These are phyloP conservation scores for Alethe diademata DNA, from an alignment of 2,113 vertebrate species.

Conservation along the genomic window DNA sequence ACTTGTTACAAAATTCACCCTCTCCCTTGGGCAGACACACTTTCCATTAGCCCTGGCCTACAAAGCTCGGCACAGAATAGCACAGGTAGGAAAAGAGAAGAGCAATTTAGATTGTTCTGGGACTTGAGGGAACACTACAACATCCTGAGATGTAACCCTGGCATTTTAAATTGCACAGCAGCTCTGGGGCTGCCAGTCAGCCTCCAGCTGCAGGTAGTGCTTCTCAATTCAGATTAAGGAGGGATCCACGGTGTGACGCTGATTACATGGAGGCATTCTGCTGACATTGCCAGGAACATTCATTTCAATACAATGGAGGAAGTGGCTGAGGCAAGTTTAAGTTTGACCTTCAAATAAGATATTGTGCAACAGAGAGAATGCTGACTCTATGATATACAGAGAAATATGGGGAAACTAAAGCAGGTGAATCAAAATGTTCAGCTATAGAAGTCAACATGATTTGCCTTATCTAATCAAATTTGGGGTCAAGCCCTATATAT, in stretches of 20 bases:
- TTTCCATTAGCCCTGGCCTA: neutral
- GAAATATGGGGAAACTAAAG: neutral
- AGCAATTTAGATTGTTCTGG: neutral
- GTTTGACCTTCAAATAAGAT: neutral
- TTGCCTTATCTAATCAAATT: neutral
- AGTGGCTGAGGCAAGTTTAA: neutral
- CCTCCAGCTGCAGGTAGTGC: neutral
- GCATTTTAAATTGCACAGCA: neutral
- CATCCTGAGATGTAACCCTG: neutral
- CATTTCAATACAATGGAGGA: neutral
- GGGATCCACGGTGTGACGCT: neutral
- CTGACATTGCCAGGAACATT: neutral
- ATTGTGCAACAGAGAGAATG: neutral
- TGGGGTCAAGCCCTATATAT: rapidly evolving
- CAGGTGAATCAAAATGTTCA: neutral
- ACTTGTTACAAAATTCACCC: neutral
- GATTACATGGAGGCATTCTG: neutral
- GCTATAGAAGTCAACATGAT: rapidly evolving
- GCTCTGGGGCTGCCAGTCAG: neutral
- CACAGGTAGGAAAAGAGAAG: neutral
- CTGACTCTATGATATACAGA: neutral
- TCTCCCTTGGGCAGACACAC: neutral
- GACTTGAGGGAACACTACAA: neutral
- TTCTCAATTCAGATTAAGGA: neutral
- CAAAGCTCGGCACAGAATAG: neutral